phyloP scores from a whole-genome alignment of 2,888 invertebrate species.

The Rhorus exstirpatorius region DNA sequence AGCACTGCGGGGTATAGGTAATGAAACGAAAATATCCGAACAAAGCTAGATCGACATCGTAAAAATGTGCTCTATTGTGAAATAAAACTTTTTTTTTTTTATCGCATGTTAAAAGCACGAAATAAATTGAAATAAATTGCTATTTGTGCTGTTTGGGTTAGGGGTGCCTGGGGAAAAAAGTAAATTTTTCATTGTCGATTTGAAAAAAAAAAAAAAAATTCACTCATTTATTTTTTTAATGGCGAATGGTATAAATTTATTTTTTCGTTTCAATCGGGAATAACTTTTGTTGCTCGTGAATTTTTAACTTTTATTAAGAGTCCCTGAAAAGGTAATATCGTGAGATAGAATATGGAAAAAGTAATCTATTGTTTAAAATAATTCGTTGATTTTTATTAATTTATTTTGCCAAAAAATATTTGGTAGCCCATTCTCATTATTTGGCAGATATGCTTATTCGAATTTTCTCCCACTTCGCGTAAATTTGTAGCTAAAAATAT shows the following conservation, averaged over 20 bases:
- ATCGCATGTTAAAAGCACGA: not conserved
- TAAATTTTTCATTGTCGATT: not conserved
- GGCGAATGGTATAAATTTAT: not conserved
- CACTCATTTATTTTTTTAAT: not conserved
- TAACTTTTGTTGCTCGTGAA: no score
- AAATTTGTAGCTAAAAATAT: no score
- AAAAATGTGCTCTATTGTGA: not conserved
- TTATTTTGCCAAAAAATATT: no score
- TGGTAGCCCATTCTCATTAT: no score
- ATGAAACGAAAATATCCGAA: constrained; percentile 7
- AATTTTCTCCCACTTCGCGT: no score
- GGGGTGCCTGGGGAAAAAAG: not conserved
- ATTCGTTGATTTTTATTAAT: no score
- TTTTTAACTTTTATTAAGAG: no score
- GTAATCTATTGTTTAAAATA: no score
- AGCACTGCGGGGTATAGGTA: constrained; percentile 4
- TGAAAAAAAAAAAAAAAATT: not conserved
- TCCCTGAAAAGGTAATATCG: no score
- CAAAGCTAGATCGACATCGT: constrained; percentile 11
- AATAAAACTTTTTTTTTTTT: constrained; percentile 30
- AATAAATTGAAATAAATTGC: constrained; percentile 31
- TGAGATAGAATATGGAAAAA: no score
- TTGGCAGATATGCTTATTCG: no score
- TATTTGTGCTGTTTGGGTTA: constrained; percentile 1
- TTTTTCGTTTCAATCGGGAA: no score